Evolutionary conservation across 2,113 vertebrate genomes (phyloP).

Genomic region (Oplegnathus fasciatus): DNA sequence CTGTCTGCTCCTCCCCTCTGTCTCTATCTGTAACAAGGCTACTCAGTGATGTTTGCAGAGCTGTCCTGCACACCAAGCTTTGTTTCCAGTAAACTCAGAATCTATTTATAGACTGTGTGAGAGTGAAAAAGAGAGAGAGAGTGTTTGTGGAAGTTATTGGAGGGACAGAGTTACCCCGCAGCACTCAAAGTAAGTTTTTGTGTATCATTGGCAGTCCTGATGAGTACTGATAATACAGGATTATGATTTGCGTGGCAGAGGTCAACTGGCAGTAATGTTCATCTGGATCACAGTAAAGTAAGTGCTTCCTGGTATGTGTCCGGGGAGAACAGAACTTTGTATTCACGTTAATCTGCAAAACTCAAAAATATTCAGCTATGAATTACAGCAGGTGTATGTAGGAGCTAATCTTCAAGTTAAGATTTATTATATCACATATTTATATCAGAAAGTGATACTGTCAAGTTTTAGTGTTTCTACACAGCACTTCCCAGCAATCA

Average conservation of each 20-base stretch:
- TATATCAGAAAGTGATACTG: too few species aligned
- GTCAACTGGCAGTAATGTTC: constrained; percentile 23
- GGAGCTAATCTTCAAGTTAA: not conserved
- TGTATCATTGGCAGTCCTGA: constrained; percentile 13
- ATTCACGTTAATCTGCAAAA: not conserved
- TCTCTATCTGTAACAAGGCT: constrained; percentile 27
- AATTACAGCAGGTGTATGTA: not conserved
- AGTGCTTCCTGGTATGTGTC: constrained; percentile 8
- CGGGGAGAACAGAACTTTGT: not conserved
- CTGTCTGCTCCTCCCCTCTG: constrained; percentile 15
- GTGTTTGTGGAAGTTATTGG: constrained; percentile 32
- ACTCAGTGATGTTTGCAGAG: constrained; percentile 64
- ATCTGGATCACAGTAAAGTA: constrained; percentile 34
- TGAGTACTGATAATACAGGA: constrained; percentile 3
- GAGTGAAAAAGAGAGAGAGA: constrained; percentile 31
- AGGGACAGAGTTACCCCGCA: constrained; percentile 16
- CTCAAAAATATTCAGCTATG: not conserved
- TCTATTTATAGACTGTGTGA: constrained; percentile 75
- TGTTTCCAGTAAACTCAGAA: constrained; percentile 79
- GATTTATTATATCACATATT: not conserved
- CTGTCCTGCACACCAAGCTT: constrained; percentile 53
- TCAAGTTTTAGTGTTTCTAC: too few species aligned
- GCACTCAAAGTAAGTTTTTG: not conserved
- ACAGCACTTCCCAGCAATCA: not conserved
- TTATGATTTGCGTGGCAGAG: not conserved